Percentiles rank a stretch among this genome's conserved stretches.
Evolutionary conservation across 2,888 invertebrate genomes (phyloP).

Genomic region (Sisyra nigra): DNA sequence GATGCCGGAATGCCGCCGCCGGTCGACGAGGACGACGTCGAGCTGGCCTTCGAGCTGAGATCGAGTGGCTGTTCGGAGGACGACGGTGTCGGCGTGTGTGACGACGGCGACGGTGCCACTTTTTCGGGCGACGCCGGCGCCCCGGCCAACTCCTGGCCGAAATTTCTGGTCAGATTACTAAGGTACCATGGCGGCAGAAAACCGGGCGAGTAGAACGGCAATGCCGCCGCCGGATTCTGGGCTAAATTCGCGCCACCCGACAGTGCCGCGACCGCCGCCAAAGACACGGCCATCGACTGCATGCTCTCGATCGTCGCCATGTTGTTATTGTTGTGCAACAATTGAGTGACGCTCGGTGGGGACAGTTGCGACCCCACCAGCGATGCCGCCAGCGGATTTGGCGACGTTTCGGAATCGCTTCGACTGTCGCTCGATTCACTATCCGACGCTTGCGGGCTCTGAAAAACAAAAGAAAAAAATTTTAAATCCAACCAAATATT

Average conservation of each 20-base stretch:
- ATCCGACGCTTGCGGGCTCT: conserved; percentile 52
- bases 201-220: conserved; percentile 23
- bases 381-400: conserved; percentile 24
- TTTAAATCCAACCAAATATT: no score
- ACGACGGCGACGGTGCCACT: conserved; percentile 25
- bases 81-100: conserved; percentile 22
- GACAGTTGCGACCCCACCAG: conserved; percentile 19
- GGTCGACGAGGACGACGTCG: conserved; percentile 20
- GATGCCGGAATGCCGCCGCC: neutral
- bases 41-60: conserved; percentile 63
- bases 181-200: conserved; percentile 25
- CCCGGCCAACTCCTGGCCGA: conserved; percentile 20
- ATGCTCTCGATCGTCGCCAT: conserved; percentile 39
- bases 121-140: conserved; percentile 26
- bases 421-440: conserved; percentile 46
- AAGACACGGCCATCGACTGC: conserved; percentile 52
- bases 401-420: conserved; percentile 32
- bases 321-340: conserved; percentile 28
- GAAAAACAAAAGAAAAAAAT: conserved; percentile 17
- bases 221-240: conserved; percentile 13
- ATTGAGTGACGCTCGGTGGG: conserved; percentile 27
- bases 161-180: conserved; percentile 35
- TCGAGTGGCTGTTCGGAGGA: conserved; percentile 65
- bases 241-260: conserved; percentile 24
- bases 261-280: conserved; percentile 46